Evolutionary conservation across 2,888 invertebrate species (phyloP).

Genomic region (Polymixis flavicincta): DNA sequence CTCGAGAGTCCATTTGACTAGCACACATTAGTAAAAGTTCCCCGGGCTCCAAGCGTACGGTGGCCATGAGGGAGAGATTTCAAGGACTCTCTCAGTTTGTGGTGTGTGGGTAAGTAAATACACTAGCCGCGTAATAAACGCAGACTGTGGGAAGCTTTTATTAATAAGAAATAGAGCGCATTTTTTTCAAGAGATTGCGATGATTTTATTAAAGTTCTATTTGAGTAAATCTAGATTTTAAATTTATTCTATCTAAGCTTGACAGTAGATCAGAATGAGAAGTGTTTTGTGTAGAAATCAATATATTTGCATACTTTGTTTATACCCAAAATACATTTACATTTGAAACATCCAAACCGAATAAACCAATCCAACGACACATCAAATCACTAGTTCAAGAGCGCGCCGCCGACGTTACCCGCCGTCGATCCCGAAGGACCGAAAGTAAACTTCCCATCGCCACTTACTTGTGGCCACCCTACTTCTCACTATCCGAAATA

Average conservation of each 20-base stretch:
- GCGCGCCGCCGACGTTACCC: background rate
- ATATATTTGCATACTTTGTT: background rate
- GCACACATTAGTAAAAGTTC: constrained; percentile 90
- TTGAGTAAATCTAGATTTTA: background rate
- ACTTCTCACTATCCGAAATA: constrained; percentile 90
- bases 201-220: background rate
- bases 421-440: constrained; percentile 37
- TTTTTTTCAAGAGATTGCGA: background rate
- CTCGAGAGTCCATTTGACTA: constrained; percentile 90
- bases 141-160: constrained; percentile 32
- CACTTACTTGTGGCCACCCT: constrained; percentile 72
- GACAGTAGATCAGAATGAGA: too few species aligned
- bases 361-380: constrained; percentile 33
- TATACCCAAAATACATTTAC: background rate
- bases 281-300: background rate
- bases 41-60: constrained; percentile 79
- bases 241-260: background rate
- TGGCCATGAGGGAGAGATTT: constrained; percentile 71
- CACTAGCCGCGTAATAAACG: constrained; percentile 34
- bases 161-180: constrained; percentile 16
- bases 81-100: constrained; percentile 63
- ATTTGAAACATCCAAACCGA: constrained; percentile 5
- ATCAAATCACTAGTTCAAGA: constrained; percentile 52
- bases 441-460: constrained; percentile 58
- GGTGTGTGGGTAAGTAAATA: constrained; percentile 53